These are phyloP conservation scores for Pollenia griseotomentosa DNA, from an alignment of 2,888 invertebrate genomes.

Conservation along the genomic window DNA sequence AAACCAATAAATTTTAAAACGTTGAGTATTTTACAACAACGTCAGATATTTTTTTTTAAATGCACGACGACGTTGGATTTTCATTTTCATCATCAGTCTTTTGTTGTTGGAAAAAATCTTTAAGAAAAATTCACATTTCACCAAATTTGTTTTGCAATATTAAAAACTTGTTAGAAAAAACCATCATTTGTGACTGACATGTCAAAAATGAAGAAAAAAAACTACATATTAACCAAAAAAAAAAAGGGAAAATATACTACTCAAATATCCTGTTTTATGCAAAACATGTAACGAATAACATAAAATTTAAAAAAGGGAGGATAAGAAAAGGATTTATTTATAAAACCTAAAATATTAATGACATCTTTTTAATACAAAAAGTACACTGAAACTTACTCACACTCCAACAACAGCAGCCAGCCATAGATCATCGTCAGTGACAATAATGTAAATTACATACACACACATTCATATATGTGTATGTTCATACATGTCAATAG, in stretches of 20 bases:
- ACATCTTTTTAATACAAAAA: conserved; percentile 42
- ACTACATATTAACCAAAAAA: neutral
- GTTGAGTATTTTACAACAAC: conserved; percentile 4
- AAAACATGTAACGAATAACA: conserved; percentile 51
- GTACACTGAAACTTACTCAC: neutral
- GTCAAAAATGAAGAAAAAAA: conserved; percentile 39
- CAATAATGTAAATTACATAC: conserved; percentile 35
- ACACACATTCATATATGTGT: neutral
- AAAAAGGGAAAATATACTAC: neutral
- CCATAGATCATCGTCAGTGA: conserved; percentile 63
- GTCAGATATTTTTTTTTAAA: conserved; percentile 18
- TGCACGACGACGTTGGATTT: conserved; percentile 15
- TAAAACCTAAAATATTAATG: conserved; percentile 59
- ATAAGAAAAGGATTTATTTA: conserved; percentile 56
- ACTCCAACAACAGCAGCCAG: conserved; percentile 3
- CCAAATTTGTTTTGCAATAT: conserved; percentile 25
- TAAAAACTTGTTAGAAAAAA: conserved; percentile 5
- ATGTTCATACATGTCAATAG: neutral
- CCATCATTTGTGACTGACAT: conserved; percentile 57
- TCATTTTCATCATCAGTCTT: conserved; percentile 30
- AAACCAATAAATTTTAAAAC: neutral
- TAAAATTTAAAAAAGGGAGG: neutral
- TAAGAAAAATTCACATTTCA: conserved; percentile 16
- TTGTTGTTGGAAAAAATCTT: neutral
- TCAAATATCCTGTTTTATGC: conserved; percentile 45